A percentile compares a stretch with the other conserved stretches of the same genome.
These are phyloP conservation scores for Trichacis sp. DNA, from an alignment of 2,888 invertebrate species.

Conservation along the genomic window DNA sequence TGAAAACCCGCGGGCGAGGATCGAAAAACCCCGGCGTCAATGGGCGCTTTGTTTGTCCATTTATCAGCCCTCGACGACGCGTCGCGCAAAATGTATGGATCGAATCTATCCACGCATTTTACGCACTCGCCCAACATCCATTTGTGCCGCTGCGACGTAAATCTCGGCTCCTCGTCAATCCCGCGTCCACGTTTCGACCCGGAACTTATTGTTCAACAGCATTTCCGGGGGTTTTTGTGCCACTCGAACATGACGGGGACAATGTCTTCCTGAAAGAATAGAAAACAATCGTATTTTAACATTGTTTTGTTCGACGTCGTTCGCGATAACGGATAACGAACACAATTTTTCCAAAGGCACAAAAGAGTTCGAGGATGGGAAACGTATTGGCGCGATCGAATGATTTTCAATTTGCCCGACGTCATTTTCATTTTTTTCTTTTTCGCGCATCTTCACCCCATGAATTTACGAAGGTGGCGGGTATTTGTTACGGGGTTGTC, in stretches of 20 bases:
- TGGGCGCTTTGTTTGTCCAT: constrained; percentile 4
- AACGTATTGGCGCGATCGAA: too few species aligned
- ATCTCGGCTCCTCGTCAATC: constrained; percentile 10
- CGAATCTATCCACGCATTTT: constrained; percentile 5
- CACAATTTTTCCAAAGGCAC: too few species aligned
- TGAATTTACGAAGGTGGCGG: not conserved
- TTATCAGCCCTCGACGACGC: not conserved
- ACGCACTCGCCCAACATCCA: constrained; percentile 12
- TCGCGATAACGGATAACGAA: not conserved
- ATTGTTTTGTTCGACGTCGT: not conserved
- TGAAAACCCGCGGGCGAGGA: not conserved
- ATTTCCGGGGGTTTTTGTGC: constrained; percentile 14
- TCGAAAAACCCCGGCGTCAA: constrained; percentile 5
- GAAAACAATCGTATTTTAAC: constrained; percentile 7
- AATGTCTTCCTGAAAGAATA: constrained; percentile 22
- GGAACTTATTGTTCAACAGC: constrained; percentile 27
- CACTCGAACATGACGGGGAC: constrained; percentile 14
- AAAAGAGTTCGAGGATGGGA: too few species aligned
- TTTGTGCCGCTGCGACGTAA: constrained; percentile 10
- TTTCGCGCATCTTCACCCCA: too few species aligned
- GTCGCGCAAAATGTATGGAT: not conserved
- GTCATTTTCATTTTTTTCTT: too few species aligned
- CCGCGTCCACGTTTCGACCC: constrained; percentile 17
- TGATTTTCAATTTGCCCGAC: too few species aligned
- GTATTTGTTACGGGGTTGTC: not conserved